These are phyloP conservation scores for Hoplias malabaricus DNA, from an alignment of 2,113 vertebrate genomes.

Conservation along the genomic window DNA sequence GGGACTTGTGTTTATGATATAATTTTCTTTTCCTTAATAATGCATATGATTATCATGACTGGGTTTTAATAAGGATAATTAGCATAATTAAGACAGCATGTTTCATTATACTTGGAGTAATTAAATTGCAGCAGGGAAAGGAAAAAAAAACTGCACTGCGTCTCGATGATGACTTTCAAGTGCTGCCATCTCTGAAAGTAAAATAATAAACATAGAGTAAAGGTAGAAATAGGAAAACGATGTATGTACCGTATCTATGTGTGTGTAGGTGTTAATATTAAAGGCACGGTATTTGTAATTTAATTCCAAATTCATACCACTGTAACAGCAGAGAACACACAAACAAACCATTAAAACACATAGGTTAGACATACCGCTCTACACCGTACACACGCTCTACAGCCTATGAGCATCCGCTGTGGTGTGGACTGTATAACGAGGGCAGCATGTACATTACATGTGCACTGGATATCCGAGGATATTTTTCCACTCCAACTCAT, in stretches of 20 bases:
- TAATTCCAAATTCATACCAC: no score
- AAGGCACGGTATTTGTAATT: no score
- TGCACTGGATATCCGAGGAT: neutral
- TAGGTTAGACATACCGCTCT: neutral
- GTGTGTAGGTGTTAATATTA: no score
- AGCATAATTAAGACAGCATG: conserved; percentile 57
- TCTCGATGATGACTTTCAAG: neutral
- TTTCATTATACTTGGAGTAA: conserved; percentile 56
- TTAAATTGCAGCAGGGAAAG: conserved; percentile 9
- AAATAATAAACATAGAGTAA: no score
- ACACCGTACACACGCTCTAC: neutral
- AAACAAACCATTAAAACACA: neutral
- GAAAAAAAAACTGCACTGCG: neutral
- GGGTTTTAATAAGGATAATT: conserved; percentile 62
- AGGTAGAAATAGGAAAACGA: no score
- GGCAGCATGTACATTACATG: neutral
- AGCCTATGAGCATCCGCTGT: neutral
- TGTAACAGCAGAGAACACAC: no score
- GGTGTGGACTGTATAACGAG: neutral
- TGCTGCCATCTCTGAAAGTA: no score
- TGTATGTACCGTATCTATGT: neutral
- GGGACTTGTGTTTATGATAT: conserved; percentile 48
- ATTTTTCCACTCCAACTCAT: conserved; percentile 27
- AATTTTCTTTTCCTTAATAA: conserved; percentile 57
- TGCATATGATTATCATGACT: conserved; percentile 59